Evolutionary conservation across 1,140 invertebrate species (phyloP).

Genomic region (Zophobas atratus): DNA sequence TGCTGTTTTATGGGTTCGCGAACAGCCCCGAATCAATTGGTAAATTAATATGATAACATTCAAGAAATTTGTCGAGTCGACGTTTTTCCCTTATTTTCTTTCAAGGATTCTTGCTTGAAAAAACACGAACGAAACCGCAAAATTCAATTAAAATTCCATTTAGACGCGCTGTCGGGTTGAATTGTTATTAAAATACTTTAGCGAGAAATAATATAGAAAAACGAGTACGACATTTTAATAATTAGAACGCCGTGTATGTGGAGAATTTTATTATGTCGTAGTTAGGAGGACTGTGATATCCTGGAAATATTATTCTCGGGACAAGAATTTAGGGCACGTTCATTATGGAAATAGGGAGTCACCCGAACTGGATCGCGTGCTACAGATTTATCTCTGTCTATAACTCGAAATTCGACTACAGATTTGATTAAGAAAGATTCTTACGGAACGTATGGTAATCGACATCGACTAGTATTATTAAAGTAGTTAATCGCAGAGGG

Average conservation of each 20-base stretch:
- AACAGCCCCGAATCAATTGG: neutral
- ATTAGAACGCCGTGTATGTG: constrained; percentile 15
- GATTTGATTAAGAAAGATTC: no score
- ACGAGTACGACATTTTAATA: constrained; percentile 16
- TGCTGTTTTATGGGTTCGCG: neutral
- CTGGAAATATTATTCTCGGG: constrained; percentile 7
- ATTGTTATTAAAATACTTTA: constrained; percentile 26
- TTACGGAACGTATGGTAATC: no score
- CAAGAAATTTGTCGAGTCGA: neutral
- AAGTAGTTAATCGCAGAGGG: no score
- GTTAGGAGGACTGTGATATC: constrained; percentile 9
- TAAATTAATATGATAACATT: constrained; percentile 16
- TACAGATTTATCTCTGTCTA: neutral
- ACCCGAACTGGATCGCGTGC: neutral
- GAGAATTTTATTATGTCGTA: constrained; percentile 35
- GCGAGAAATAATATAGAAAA: neutral
- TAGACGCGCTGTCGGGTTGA: neutral
- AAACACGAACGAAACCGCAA: neutral
- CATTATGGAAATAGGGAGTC: constrained; percentile 21
- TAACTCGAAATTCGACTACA: no score
- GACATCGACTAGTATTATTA: no score
- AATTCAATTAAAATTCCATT: constrained; percentile 28
- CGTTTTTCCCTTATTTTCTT: neutral
- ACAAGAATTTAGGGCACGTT: constrained; percentile 15
- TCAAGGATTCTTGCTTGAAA: constrained; percentile 1